Evolutionary conservation across 2,888 invertebrate species (phyloP), one percentile per base, ranked within the genome.

Genomic region (Andrena marginata): DNA sequence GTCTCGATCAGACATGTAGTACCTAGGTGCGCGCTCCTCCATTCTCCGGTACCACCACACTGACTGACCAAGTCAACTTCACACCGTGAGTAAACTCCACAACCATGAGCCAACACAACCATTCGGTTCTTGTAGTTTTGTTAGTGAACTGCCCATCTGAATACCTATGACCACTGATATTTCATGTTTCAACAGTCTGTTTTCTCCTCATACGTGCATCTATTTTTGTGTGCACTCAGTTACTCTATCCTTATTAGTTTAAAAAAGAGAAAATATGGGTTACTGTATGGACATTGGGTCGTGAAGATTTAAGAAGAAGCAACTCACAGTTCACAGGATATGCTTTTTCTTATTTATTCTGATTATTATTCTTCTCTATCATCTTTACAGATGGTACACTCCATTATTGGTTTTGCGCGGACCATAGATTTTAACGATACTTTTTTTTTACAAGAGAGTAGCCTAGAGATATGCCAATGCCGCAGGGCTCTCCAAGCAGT

Each of bases 1-100:
- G 92, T 92, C 92, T 92, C 93, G 92, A 93, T 93, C 92, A 93
- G 93, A 92, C 93, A 92, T 92, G 93, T 93, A 93, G 93, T 93
- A 93, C 93, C 93, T 93, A 93, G 92, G 93, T 93, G 93, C 91
- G 92, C 89, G 91, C 92, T 91, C 88, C 92, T 93, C 90, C 93
- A 91, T 92, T 92, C 92, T 92, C 91, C 91, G 90, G 92, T 93
- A 92, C 93, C 91, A 92, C 93, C 91, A 93, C 93, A 92, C 92
- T 92, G 92, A 92, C 92, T 92, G 92, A 92, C 90, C 92, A 91
- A 92, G 92, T 92, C 92, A 90, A 92, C 92, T 92, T 91, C 90
- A 92, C 92, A 93, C 93, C 92, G 93, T 93, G 93, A 93, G 93
- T 93, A 93, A 93, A 93, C 89, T 93, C 90, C 91, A 92, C 92